Evolutionary conservation across 2,888 invertebrate species (phyloP), one percentile per base, ranked within the genome.

Genomic region (Neria commutata): DNA sequence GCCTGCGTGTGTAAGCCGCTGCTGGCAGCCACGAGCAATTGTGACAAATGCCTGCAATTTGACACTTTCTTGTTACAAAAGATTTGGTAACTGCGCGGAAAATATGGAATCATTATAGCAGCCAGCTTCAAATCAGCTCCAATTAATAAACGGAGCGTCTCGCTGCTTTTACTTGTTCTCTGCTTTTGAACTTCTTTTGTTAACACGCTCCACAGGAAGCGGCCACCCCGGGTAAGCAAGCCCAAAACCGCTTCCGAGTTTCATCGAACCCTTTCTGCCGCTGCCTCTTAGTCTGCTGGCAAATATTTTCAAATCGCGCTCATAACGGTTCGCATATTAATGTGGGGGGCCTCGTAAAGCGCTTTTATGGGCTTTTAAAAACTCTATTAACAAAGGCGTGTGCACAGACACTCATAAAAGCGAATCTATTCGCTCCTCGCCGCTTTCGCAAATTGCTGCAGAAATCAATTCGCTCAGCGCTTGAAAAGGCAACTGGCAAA

Each of bases 221-320:
- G 47, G 23, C 24, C 14, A 10, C 23, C 24, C 24, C 23, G 17
- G 17, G 19, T 17, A n/a, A 23, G 14, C 24, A n/a, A 17, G 16
- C 40, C 11, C 16, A 6, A 11, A n/a, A 5, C 16, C 19, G 16
- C 40, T 16, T 57, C 19, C 40, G 42, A 21, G 42, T 21, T 55
- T 34, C 53, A 40, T n/a, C 26, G 25, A 55, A 40, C 66, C 73
- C 70, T 70, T 72, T 67, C 63, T 60, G 61, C 56, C 59, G 65
- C 65, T 63, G 1, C 16, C 2, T 34, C 3, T 33, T 65, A 60
- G 68, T 68, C 62, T 71, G 72, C 71, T 70, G 61, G 48, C 58
- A 70, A 74, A 72, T 72, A 74, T 72, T 73, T 72, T 73, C 72
- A 70, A 73, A 72, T 74, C 74, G 74, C 67, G 69, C 70, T 69